Conservation (phyloP, 2,113 vertebrate species). For the Neomonachus schauinslandi region DNA sequence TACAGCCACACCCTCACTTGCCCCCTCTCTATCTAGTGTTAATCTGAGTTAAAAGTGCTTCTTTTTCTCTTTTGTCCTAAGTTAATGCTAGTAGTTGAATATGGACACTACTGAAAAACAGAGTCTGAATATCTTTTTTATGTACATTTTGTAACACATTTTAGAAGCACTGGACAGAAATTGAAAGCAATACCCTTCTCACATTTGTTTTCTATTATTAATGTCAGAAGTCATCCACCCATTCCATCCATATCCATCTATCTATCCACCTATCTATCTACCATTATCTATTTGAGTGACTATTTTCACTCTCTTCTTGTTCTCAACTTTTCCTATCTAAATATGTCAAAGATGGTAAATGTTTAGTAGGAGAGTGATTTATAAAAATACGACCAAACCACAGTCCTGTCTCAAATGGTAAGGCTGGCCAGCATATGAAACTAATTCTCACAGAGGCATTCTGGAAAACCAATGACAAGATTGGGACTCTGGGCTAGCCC, state of each 20-base stretch:
- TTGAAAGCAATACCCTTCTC: slow-evolving; percentile 53
- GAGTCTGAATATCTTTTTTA: slow-evolving; percentile 45
- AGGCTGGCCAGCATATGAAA: slow-evolving; percentile 86
- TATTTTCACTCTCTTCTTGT: slow-evolving; percentile 43
- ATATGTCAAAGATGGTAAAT: slow-evolving; percentile 73
- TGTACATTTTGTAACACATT: slow-evolving; percentile 23
- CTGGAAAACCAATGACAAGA: slow-evolving; percentile 89
- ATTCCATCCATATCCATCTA: not conserved
- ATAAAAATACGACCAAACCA: slow-evolving; percentile 76
- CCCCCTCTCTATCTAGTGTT: not conserved
- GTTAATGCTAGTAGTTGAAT: not conserved
- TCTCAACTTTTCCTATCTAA: slow-evolving; percentile 52
- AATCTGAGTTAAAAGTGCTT: not conserved
- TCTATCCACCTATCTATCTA: not conserved
- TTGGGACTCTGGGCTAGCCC: slow-evolving; percentile 89
- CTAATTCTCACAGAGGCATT: slow-evolving; percentile 89
- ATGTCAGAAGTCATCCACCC: slow-evolving; percentile 44
- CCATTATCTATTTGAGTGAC: slow-evolving; percentile 29
- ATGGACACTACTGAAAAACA: not conserved
- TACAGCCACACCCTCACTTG: not conserved
- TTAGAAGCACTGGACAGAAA: slow-evolving; percentile 45
- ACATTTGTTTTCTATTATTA: slow-evolving; percentile 65
- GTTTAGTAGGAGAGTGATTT: slow-evolving; percentile 71
- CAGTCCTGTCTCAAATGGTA: slow-evolving; percentile 81
- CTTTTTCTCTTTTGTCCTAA: not conserved